phyloP scores from a whole-genome alignment of 2,797 vertebrate species.

The Trachurus trachurus region DNA sequence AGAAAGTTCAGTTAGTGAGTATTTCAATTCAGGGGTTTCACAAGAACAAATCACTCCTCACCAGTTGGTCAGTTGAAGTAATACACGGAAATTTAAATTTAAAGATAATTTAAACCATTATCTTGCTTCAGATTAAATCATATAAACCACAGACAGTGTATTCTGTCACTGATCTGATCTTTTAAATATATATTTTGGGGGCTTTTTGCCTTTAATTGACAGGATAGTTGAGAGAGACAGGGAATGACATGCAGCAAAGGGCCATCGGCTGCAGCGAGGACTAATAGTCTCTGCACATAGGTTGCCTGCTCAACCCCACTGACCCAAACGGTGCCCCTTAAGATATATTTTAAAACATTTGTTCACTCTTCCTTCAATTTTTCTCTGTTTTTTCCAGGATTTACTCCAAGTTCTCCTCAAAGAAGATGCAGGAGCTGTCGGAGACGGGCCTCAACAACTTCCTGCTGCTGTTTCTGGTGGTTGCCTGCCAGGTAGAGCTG shows the following conservation, averaged over 20 bases:
- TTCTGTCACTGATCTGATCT: not conserved
- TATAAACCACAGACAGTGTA: not conserved
- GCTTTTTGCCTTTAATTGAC: too few relatives aligned
- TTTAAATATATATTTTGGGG: too few relatives aligned
- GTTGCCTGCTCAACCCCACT: too few relatives aligned
- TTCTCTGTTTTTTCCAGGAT: slow-evolving; percentile 84
- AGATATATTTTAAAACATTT: not conserved
- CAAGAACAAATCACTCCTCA: slow-evolving; percentile 54
- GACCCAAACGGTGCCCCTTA: too few relatives aligned
- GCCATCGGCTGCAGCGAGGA: too few relatives aligned
- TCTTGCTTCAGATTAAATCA: not conserved
- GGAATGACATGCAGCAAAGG: too few relatives aligned
- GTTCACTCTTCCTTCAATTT: not conserved
- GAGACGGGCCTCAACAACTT: slow-evolving; percentile 95
- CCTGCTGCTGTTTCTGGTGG: slow-evolving; percentile 92
- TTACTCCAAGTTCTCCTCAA: slow-evolving; percentile 96
- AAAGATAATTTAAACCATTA: not conserved
- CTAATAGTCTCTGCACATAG: too few relatives aligned
- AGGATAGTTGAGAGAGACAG: too few relatives aligned
- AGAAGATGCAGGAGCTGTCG: slow-evolving; percentile 94
- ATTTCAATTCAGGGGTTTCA: slow-evolving; percentile 62
- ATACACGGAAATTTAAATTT: not conserved
- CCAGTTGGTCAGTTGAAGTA: slow-evolving; percentile 36
- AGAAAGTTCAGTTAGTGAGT: slow-evolving; percentile 74
- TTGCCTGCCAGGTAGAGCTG: slow-evolving; percentile 89